Evolutionary conservation across 2,113 vertebrate species (phyloP).

Genomic region (Acrocephalus kingi): DNA sequence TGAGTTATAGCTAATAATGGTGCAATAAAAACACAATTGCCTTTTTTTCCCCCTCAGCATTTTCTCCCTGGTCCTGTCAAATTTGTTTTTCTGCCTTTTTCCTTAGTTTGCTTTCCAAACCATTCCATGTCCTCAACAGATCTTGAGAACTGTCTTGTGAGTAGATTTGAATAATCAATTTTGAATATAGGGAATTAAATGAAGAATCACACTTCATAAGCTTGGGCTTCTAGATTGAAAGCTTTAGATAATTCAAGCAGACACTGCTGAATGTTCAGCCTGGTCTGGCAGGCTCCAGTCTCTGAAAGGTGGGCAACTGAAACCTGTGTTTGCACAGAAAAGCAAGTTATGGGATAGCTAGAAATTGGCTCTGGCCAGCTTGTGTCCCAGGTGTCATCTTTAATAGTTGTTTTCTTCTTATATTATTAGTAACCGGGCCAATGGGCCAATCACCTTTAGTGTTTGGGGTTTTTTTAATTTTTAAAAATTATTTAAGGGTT

Average conservation of each 20-base stretch:
- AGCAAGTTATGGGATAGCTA: background rate
- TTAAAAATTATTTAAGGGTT: background rate
- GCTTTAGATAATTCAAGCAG: background rate
- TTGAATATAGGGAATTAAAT: background rate
- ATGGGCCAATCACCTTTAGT: background rate
- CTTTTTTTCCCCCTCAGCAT: background rate
- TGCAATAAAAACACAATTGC: background rate
- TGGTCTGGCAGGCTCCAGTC: background rate
- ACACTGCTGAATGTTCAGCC: accelerated
- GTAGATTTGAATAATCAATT: background rate
- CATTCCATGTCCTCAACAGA: background rate
- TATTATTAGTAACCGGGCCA: background rate
- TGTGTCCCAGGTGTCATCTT: background rate
- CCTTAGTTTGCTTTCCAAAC: background rate
- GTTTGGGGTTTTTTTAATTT: background rate
- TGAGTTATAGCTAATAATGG: background rate
- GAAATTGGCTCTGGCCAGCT: background rate
- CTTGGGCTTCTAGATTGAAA: background rate
- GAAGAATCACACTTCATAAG: background rate
- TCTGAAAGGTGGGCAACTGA: background rate
- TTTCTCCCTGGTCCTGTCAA: background rate
- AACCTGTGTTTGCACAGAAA: background rate
- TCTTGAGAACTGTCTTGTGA: background rate
- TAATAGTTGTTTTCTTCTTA: background rate
- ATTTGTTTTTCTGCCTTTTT: background rate